Evolutionary conservation across 2,888 invertebrate genomes (phyloP), one percentile per base, ranked within the genome.

Genomic region (Yponomeuta sedellus): DNA sequence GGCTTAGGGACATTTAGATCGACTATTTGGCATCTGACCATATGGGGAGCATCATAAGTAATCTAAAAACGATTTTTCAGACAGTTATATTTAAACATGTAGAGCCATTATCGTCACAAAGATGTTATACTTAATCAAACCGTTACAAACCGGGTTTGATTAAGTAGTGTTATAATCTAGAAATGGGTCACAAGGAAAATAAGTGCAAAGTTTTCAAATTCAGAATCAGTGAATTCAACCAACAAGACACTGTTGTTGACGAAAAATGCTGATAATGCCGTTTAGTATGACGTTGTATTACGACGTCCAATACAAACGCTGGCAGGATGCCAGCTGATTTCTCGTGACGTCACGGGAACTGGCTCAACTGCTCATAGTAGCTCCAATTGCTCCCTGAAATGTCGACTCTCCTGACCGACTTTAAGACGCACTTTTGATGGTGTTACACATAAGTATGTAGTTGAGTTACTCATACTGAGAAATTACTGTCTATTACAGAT

Each of bases 281-380:
- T 16, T 52, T 52, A 52, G 44, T 59, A 8, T 22, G 22, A 59
- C 59, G 59, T 59, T 22, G 25, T 22, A 52, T 52, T 44, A 63
- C 63, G 63, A 52, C 40, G 63, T 63, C 39, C n/a, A 22, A 20
- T 20, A 44, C 44, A 22, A 1, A 22, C 2, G n/a, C 64, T 64
- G 64, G 64, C 64, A 28, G 5, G 6, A 10, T 4, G 64, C 64
- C 64, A 64, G 56, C 64, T 34, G 19, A 57, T 19, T 22, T 12
- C 40, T 40, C 12, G 19, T 19, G n/a, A 63, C 63, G 63, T 63
- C 63, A 63, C 63, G 19, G 40, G 20, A 44, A 16, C 44, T 12
- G 16, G 44, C 44, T 52, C 20, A 59, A 19, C 34, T 62, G 62
- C 40, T 62, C 59, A 22, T 22, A 62, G 34, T 62, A 39, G 25